A percentile compares a stretch with the other conserved stretches of the same genome.
Evolutionary conservation across 2,113 vertebrate species (phyloP).

Genomic region (Podarcis raffonei): DNA sequence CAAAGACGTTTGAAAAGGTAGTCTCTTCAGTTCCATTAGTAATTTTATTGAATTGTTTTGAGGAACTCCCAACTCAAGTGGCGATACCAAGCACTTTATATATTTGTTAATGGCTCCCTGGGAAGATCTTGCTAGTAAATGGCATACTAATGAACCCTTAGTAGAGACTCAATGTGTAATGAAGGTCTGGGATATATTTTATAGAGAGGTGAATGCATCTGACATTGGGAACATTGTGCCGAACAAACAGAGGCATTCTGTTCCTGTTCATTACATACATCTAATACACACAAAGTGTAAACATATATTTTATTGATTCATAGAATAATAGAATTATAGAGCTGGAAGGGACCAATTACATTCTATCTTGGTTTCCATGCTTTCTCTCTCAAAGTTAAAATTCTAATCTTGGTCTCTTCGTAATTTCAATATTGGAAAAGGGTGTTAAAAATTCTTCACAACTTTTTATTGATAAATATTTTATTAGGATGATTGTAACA

Average conservation of each 20-base stretch:
- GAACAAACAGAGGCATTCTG: background rate
- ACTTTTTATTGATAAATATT: background rate
- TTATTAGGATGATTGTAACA: background rate
- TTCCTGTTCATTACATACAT: background rate
- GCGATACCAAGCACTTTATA: background rate
- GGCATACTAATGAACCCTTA: background rate
- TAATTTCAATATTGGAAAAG: background rate
- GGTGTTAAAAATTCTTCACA: background rate
- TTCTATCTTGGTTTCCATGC: background rate
- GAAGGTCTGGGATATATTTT: background rate
- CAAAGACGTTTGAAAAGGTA: background rate
- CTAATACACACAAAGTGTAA: background rate
- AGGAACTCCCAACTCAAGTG: background rate
- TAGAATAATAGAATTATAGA: background rate
- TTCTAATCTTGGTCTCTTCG: background rate
- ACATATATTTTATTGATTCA: background rate
- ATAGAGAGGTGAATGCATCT: background rate
- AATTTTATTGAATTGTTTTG: background rate
- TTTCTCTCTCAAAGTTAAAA: background rate
- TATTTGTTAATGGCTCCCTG: background rate
- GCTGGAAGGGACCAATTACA: background rate
- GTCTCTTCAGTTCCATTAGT: background rate
- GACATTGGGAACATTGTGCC: background rate
- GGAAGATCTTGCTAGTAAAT: background rate
- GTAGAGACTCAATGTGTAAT: background rate